phyloP scores from a whole-genome alignment of 35 echinoderm and acorn worm species.

The Heliocidaris tuberculata region DNA sequence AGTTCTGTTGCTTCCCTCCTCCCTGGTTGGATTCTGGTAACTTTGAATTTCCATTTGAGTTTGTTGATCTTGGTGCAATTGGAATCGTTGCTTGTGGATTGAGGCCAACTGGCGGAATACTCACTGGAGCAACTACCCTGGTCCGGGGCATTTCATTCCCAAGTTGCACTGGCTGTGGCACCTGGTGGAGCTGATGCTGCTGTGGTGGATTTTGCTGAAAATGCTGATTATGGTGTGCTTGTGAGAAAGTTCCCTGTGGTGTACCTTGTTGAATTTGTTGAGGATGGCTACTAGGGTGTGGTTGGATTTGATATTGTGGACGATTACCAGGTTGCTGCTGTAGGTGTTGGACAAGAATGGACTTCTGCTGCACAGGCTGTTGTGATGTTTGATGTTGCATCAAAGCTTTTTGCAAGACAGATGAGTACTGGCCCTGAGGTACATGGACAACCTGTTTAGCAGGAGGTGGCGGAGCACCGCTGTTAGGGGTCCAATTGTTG shows the following conservation, averaged over 20 bases:
- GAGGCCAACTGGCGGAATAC: background rate
- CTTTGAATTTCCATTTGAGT: background rate
- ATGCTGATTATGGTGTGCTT: background rate
- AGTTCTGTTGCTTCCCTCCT: background rate
- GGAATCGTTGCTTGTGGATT: background rate
- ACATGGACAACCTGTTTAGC: conserved; percentile 40
- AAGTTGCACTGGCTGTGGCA: background rate
- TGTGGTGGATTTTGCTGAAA: background rate
- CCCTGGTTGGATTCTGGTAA: background rate
- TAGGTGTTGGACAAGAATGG: conserved; percentile 10
- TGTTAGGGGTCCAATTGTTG: background rate
- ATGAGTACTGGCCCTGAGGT: conserved; percentile 26
- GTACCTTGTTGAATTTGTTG: background rate
- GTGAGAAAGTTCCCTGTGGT: background rate
- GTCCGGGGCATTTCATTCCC: background rate
- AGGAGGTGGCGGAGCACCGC: conserved; percentile 6
- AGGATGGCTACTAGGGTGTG: background rate
- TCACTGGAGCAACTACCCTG: background rate
- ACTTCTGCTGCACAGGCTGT: background rate
- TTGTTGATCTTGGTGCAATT: background rate
- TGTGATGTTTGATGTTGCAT: conserved; percentile 26
- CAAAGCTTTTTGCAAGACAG: conserved; percentile 31
- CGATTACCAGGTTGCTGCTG: background rate
- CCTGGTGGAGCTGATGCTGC: conserved; percentile 17
- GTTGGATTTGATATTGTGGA: conserved; percentile 10